Conservation (phyloP, 2,113 vertebrate species). For the Phylloscopus trochiloides region DNA sequence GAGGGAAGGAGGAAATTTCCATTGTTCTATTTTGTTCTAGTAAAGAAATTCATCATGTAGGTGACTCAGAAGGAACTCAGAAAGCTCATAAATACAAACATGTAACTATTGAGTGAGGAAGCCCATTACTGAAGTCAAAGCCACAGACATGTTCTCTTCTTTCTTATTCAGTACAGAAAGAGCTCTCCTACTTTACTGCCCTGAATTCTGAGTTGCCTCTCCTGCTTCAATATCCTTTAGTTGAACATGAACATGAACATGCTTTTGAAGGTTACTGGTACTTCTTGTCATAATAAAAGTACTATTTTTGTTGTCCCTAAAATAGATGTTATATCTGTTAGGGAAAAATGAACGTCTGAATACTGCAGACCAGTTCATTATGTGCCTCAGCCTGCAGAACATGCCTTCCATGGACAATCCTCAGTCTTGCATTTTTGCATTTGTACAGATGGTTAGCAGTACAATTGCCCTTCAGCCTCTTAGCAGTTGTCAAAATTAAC, state of each 20-base stretch:
- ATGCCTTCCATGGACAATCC: background rate
- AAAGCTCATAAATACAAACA: background rate
- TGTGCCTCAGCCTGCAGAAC: background rate
- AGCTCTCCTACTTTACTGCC: background rate
- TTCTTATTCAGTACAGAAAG: background rate
- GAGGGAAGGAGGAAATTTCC: background rate
- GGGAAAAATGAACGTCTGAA: background rate
- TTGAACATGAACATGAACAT: background rate
- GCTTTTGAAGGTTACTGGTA: background rate
- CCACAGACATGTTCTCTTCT: background rate
- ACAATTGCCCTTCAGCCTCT: background rate
- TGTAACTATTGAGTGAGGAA: background rate
- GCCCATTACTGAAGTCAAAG: background rate
- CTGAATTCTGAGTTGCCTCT: background rate
- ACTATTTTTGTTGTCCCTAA: background rate
- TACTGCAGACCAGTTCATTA: background rate
- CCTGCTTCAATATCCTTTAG: background rate
- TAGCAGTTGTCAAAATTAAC: slow-evolving; percentile 41
- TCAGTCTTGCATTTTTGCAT: background rate
- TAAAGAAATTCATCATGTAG: background rate
- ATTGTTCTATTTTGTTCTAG: background rate
- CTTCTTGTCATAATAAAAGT: background rate
- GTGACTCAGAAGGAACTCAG: background rate
- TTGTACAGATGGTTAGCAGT: background rate
- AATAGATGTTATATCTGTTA: background rate